Conservation (phyloP, 1,140 invertebrate species). For the Plodia interpunctella region DNA sequence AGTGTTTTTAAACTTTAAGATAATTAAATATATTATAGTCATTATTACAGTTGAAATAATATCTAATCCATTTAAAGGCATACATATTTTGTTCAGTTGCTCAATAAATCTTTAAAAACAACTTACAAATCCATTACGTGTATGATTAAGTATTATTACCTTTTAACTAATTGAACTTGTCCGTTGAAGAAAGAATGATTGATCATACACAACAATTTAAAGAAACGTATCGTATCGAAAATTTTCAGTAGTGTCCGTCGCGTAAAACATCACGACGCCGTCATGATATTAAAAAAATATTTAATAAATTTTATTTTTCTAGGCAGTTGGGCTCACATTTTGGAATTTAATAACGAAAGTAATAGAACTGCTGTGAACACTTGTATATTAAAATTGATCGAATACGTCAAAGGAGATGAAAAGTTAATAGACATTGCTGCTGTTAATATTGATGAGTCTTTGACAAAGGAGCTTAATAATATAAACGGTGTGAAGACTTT, state of each 20-base stretch:
- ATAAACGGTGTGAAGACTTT: constrained; percentile 14
- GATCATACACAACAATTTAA: no score
- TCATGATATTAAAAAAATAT: background rate
- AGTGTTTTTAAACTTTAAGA: no score
- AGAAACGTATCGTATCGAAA: background rate
- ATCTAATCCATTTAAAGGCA: no score
- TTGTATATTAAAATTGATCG: background rate
- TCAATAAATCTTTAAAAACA: no score
- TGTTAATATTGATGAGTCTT: background rate
- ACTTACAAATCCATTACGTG: no score
- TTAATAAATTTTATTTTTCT: background rate
- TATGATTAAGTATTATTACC: no score
- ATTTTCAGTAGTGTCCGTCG: background rate
- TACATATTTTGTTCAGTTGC: no score
- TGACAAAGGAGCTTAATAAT: constrained; percentile 7
- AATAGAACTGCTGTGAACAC: background rate
- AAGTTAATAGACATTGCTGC: background rate
- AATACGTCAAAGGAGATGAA: background rate
- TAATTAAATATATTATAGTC: no score
- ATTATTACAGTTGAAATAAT: no score
- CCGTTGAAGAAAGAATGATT: no score
- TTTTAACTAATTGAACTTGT: no score
- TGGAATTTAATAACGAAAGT: background rate
- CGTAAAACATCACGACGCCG: background rate
- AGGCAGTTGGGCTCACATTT: background rate